These are phyloP conservation scores for Plodia interpunctella DNA, from an alignment of 1,140 invertebrate genomes.

Conservation along the genomic window DNA sequence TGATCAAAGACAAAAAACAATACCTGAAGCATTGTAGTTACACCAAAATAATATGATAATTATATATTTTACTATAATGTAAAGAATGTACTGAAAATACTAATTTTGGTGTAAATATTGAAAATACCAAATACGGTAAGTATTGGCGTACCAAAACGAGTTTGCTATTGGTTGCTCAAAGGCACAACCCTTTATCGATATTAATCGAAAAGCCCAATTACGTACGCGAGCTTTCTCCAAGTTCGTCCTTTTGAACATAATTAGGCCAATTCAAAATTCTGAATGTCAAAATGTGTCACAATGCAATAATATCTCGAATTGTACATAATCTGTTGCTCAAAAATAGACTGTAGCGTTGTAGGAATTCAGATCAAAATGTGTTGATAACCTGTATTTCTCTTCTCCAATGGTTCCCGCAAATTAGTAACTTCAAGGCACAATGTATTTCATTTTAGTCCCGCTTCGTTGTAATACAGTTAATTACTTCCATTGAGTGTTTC, in stretches of 20 bases:
- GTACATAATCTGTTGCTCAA: background rate
- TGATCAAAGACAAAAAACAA: too few relatives aligned
- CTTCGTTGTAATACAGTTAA: constrained; percentile 37
- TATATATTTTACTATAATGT: too few relatives aligned
- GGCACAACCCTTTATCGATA: background rate
- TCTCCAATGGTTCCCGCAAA: constrained; percentile 13
- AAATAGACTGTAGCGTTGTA: background rate
- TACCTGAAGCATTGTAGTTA: too few relatives aligned
- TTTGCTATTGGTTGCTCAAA: too few relatives aligned
- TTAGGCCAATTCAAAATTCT: constrained; percentile 7
- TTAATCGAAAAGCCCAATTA: constrained; percentile 4
- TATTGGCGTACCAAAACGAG: too few relatives aligned
- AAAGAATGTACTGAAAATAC: too few relatives aligned
- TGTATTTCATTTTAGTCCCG: constrained; percentile 40
- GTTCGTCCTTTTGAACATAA: constrained; percentile 3
- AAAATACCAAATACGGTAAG: too few relatives aligned
- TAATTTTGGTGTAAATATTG: too few relatives aligned
- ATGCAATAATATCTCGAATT: constrained; percentile 7
- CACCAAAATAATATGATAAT: too few relatives aligned
- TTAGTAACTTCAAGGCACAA: constrained; percentile 34
- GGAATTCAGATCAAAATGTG: background rate
- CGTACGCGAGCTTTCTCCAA: background rate
- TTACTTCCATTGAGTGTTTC: constrained; percentile 44
- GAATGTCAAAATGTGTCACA: constrained; percentile 7
- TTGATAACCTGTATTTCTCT: constrained; percentile 2